A percentile compares a stretch with the other conserved stretches of the same genome.
Conservation (phyloP, 1,140 invertebrate genomes). For the Drosophila bipectinata region DNA sequence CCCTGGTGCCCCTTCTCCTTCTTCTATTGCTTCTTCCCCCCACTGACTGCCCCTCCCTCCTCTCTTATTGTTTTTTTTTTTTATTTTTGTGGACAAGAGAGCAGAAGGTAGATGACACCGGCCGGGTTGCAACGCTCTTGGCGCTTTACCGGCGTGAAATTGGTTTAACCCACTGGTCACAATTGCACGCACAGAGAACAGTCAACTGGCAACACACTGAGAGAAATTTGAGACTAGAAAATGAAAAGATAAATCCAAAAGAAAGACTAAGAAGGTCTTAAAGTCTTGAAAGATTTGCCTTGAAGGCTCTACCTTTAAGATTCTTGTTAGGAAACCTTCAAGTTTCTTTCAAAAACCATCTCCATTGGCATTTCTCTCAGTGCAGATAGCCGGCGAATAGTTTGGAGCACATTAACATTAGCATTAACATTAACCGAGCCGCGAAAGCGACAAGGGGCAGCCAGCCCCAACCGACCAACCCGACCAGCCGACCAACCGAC, state of each 20-base stretch:
- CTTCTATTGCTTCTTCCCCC: background rate
- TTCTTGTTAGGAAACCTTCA: no score
- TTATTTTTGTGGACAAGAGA: background rate
- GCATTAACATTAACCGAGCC: constrained; percentile 70
- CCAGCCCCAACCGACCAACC: constrained; percentile 31
- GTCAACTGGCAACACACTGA: constrained; percentile 5
- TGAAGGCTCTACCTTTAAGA: no score
- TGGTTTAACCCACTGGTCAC: constrained; percentile 83
- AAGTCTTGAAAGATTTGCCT: no score
- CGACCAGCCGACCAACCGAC: constrained; percentile 18
- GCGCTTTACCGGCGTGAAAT: constrained; percentile 82
- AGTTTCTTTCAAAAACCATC: no score
- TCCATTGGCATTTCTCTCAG: background rate
- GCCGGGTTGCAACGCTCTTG: constrained; percentile 71
- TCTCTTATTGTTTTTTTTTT: background rate
- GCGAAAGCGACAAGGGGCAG: constrained; percentile 72
- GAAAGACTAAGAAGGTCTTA: no score
- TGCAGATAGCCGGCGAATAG: constrained; percentile 45
- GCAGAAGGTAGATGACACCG: constrained; percentile 62
- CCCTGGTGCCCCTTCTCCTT: background rate
- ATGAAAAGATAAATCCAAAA: background rate
- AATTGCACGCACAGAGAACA: constrained; percentile 67
- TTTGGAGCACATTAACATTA: constrained; percentile 77
- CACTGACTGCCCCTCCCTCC: background rate
- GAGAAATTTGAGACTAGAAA: background rate